Percentiles rank a stretch among this genome's conserved stretches.
phyloP scores from a whole-genome alignment of 2,113 vertebrate species.

The Clarias batrachus region DNA sequence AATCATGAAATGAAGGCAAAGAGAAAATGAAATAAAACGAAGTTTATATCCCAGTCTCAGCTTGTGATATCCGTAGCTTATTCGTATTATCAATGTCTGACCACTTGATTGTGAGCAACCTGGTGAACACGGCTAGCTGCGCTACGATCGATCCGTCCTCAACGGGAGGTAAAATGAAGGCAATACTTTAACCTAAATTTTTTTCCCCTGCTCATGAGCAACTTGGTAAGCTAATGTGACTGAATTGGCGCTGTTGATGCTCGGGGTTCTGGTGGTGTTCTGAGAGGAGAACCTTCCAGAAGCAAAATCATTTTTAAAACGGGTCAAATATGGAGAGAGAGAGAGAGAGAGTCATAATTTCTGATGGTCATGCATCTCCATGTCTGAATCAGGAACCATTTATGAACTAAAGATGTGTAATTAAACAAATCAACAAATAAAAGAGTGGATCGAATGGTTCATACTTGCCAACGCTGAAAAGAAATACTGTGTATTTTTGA shows the following conservation, averaged over 20 bases:
- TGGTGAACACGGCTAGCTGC: neutral
- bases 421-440: neutral
- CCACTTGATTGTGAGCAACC: neutral
- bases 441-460: neutral
- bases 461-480: neutral
- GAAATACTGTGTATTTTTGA: neutral
- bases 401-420: neutral
- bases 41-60: no score
- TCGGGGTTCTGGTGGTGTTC: neutral
- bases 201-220: neutral
- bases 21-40: neutral
- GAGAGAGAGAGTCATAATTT: no score
- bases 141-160: neutral
- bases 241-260: neutral
- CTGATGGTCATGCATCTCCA: neutral
- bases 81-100: neutral
- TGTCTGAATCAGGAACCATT: neutral
- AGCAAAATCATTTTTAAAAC: no score
- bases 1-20: neutral
- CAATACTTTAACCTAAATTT: neutral
- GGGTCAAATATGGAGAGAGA: no score
- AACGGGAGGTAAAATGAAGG: neutral
- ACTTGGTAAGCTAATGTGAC: neutral
- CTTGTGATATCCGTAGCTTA: neutral
- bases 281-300: neutral